These are phyloP conservation scores for Linepithema humile DNA, from an alignment of 1,140 invertebrate genomes.

Conservation along the genomic window DNA sequence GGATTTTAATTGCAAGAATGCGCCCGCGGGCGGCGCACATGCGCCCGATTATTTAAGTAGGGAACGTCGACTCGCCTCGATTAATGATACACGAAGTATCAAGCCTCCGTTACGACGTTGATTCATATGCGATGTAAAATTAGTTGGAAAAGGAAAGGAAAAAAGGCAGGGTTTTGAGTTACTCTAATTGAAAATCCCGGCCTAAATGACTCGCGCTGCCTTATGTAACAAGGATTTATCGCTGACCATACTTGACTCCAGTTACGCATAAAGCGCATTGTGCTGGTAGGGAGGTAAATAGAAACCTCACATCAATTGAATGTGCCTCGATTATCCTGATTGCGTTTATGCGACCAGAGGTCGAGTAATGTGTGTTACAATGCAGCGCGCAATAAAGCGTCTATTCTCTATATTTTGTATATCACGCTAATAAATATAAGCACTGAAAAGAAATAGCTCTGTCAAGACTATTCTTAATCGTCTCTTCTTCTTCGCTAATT, in stretches of 20 bases:
- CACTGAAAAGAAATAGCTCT: neutral
- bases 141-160: neutral
- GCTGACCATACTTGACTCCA: conserved; percentile 63
- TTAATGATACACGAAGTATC: neutral
- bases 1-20: conserved; percentile 37
- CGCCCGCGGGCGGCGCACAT: neutral
- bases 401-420: conserved; percentile 4
- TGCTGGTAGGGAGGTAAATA: conserved; percentile 53
- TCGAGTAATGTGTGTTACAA: conserved; percentile 36
- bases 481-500: neutral
- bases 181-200: conserved; percentile 45
- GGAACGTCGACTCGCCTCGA: neutral
- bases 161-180: neutral
- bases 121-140: conserved; percentile 4
- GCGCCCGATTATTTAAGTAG: conserved; percentile 21
- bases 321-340: conserved; percentile 53
- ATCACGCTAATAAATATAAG: neutral
- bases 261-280: conserved; percentile 51
- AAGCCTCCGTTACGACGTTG: neutral
- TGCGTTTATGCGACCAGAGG: conserved; percentile 32
- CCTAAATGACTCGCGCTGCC: neutral
- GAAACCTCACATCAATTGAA: conserved; percentile 60
- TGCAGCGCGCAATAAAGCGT: conserved; percentile 28
- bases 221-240: conserved; percentile 68
- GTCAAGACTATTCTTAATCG: neutral